phyloP scores from a whole-genome alignment of 92 coral and sea anemone genomes.

The Scolanthus callimorphus region DNA sequence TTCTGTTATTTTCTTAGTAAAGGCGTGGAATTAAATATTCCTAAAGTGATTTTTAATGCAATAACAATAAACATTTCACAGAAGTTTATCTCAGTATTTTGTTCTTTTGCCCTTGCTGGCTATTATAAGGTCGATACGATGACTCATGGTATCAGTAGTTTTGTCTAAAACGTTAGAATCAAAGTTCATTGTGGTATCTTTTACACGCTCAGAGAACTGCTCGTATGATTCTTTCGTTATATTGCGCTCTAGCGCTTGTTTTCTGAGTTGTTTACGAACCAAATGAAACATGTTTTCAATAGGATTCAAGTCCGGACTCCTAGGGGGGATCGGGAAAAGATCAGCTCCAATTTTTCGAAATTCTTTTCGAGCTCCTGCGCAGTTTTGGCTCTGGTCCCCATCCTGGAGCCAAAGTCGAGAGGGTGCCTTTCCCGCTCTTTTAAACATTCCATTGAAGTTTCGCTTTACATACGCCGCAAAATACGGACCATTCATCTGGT shows the following conservation, averaged over 20 bases:
- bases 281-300: too few relatives aligned
- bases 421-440: conserved; percentile 3
- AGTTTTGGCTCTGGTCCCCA: conserved; percentile 39
- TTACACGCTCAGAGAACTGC: neutral
- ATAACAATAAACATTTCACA: neutral
- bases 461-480: conserved; percentile 4
- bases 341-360: neutral
- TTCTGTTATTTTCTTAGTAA: too few relatives aligned
- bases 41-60: neutral
- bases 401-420: conserved; percentile 33
- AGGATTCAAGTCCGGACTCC: neutral
- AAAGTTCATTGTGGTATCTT: neutral
- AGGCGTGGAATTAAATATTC: neutral
- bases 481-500: conserved; percentile 3
- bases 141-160: neutral
- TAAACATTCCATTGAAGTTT: conserved; percentile 10
- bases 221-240: neutral
- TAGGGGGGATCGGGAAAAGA: neutral
- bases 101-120: neutral
- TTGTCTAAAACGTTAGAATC: neutral
- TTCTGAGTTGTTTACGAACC: neutral
- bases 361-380: conserved; percentile 17
- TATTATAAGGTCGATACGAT: neutral
- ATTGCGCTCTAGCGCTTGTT: neutral
- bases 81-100: too few relatives aligned